Evolutionary conservation across 1,140 invertebrate genomes (phyloP).

Genomic region (Physella acuta): DNA sequence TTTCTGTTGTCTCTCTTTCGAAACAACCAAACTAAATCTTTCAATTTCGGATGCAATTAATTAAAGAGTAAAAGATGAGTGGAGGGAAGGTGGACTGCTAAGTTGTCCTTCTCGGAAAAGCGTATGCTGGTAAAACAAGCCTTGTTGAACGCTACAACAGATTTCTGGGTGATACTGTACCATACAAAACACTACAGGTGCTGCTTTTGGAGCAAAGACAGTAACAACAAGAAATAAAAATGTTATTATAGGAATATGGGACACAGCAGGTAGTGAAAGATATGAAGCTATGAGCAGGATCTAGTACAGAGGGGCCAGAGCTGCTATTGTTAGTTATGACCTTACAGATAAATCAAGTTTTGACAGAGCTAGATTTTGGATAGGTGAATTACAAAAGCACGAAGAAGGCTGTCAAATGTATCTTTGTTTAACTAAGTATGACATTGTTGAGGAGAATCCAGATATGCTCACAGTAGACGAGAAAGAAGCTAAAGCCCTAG

Average conservation of each 20-base stretch:
- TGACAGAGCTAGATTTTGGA: no score
- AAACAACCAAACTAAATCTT: no score
- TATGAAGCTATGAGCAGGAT: no score
- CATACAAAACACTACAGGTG: not conserved
- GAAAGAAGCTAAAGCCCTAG: not conserved
- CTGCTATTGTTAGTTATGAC: not conserved
- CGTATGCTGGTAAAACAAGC: no score
- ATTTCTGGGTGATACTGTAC: no score
- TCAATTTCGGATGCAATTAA: no score
- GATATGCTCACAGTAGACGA: not conserved
- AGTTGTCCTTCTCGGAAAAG: no score
- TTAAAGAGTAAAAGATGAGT: no score
- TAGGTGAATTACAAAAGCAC: not conserved
- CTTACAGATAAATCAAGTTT: not conserved
- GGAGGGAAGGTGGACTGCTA: no score
- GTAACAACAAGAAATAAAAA: not conserved
- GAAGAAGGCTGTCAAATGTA: not conserved
- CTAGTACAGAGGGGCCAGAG: no score
- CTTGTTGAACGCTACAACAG: no score
- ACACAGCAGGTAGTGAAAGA: not conserved
- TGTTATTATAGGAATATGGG: not conserved
- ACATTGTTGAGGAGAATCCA: not conserved
- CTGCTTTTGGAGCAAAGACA: not conserved
- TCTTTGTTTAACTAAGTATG: not conserved
- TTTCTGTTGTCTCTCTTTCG: no score